A percentile compares a stretch with the other conserved stretches of the same genome.
phyloP scores from a whole-genome alignment of 2,797 vertebrate species.

The Cossypha caffra region DNA sequence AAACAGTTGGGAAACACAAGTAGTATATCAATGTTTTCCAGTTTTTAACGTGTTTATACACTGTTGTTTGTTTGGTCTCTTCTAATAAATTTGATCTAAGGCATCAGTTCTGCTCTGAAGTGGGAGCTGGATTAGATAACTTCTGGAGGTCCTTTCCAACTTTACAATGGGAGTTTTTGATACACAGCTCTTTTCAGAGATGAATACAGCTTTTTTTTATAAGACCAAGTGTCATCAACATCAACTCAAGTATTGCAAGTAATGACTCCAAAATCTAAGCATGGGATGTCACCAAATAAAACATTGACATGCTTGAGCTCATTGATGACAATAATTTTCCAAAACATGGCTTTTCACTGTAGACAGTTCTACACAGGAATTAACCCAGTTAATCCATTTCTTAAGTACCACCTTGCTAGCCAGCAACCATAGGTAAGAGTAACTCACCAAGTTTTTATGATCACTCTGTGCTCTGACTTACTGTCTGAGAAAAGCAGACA shows the following conservation, averaged over 20 bases:
- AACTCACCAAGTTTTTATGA: neutral
- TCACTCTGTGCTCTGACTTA: neutral
- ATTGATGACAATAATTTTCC: neutral
- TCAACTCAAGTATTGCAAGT: neutral
- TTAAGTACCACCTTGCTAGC: neutral
- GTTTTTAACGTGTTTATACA: neutral
- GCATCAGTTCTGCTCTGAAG: neutral
- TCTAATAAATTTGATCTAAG: neutral
- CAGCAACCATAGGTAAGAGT: neutral
- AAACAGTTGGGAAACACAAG: neutral
- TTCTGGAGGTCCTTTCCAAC: neutral
- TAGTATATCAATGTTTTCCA: neutral
- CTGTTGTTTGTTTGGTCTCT: neutral
- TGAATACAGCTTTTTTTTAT: neutral
- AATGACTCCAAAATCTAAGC: neutral
- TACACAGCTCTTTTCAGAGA: neutral
- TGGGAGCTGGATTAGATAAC: neutral
- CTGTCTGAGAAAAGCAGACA: neutral
- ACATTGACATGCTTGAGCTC: neutral
- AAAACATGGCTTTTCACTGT: neutral
- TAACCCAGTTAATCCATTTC: neutral
- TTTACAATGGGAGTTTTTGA: accelerated
- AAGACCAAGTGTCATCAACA: neutral
- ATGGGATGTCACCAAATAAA: neutral
- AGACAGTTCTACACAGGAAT: neutral